Evolutionary conservation across 2,797 vertebrate species (phyloP).

Genomic region (Cheirogaleus major): DNA sequence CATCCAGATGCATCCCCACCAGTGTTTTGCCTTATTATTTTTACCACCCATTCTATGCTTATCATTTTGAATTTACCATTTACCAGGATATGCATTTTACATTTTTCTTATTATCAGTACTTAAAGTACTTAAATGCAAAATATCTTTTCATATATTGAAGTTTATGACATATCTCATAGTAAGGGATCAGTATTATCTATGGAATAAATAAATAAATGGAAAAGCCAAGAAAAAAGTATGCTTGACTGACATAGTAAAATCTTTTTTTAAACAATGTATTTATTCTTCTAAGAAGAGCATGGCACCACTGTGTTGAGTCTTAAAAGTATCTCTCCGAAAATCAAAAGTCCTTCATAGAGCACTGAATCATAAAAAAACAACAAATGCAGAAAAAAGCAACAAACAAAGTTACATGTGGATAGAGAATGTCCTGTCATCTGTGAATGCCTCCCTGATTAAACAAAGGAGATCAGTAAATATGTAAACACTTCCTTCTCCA

Average conservation of each 20-base stretch:
- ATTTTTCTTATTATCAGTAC: background rate
- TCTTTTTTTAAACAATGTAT: background rate
- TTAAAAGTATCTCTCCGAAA: background rate
- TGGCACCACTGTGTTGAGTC: background rate
- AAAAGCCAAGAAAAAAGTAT: background rate
- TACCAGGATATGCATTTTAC: background rate
- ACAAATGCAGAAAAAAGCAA: conserved; percentile 43
- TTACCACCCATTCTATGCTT: background rate
- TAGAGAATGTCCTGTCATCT: conserved; percentile 37
- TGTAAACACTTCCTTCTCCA: background rate
- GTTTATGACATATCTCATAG: background rate
- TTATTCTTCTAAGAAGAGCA: background rate
- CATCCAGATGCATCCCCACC: background rate
- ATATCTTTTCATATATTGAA: background rate
- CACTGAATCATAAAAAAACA: conserved; percentile 37
- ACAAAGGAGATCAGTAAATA: conserved; percentile 49
- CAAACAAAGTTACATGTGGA: background rate
- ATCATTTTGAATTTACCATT: background rate
- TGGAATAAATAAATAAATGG: background rate
- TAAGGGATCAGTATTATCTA: background rate
- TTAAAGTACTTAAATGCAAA: background rate
- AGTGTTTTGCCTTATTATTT: background rate
- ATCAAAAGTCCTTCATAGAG: background rate
- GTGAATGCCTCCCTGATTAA: conserved; percentile 60
- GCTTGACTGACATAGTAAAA: background rate